phyloP scores from a whole-genome alignment of 2,113 vertebrate species.

The Onychostoma macrolepis region DNA sequence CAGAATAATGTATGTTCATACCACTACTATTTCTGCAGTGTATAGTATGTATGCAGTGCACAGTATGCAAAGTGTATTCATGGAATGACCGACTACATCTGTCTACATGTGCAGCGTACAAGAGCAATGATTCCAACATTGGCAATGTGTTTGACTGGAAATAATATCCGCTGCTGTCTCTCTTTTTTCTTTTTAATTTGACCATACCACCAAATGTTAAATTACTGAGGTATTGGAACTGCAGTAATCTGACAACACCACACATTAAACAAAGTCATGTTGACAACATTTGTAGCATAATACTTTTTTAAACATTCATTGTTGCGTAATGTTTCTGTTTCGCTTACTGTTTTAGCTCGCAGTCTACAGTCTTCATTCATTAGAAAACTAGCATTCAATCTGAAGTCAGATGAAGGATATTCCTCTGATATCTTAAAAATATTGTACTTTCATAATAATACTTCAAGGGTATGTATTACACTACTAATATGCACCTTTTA shows the following conservation, averaged over 20 bases:
- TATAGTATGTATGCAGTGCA: not conserved
- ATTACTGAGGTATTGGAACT: not conserved
- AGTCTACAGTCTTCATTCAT: not conserved
- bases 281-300: not conserved
- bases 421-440: not conserved
- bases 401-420: not conserved
- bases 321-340: not conserved
- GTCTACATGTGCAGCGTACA: not conserved
- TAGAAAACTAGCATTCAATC: not conserved
- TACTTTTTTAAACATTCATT: not conserved
- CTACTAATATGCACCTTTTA: too few relatives aligned
- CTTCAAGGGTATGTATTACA: too few relatives aligned
- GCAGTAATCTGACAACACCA: not conserved
- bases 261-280: not conserved
- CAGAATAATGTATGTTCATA: too few relatives aligned
- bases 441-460: not conserved
- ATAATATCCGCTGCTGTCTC: not conserved
- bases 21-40: not conserved
- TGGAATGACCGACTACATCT: not conserved
- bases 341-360: not conserved
- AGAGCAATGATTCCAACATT: not conserved
- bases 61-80: not conserved
- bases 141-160: not conserved
- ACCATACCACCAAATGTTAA: not conserved
- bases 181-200: not conserved